A percentile compares a stretch with the other conserved stretches of the same genome.
These are phyloP conservation scores for Busseola fusca DNA, from an alignment of 2,888 invertebrate species.

Conservation along the genomic window DNA sequence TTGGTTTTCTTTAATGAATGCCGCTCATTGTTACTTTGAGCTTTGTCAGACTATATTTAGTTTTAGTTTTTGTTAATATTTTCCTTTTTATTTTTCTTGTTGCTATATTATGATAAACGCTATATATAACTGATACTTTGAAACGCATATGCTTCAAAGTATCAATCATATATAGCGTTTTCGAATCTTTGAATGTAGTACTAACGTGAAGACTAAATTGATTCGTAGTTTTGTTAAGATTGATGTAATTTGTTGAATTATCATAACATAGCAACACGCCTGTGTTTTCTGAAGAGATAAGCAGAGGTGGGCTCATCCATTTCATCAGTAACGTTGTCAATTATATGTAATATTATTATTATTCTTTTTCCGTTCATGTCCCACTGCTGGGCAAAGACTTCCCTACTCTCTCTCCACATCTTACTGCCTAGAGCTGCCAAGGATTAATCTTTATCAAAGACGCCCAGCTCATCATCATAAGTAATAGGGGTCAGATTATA, in stretches of 20 bases:
- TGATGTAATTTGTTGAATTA: not conserved
- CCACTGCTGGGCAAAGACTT: too few species aligned
- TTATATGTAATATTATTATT: not conserved
- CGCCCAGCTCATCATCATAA: too few species aligned
- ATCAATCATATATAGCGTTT: too few species aligned
- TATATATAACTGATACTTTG: too few species aligned
- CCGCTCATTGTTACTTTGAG: conserved; percentile 63
- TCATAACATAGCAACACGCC: too few species aligned
- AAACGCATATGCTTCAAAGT: too few species aligned
- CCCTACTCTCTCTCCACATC: too few species aligned
- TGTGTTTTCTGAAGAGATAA: not conserved
- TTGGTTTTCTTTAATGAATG: conserved; percentile 59
- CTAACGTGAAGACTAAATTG: not conserved
- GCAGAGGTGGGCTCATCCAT: too few species aligned
- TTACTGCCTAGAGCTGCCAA: too few species aligned
- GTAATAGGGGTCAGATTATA: not conserved
- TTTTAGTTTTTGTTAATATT: conserved; percentile 32
- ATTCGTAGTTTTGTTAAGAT: not conserved
- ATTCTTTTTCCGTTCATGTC: too few species aligned
- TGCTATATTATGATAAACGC: too few species aligned
- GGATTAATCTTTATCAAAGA: too few species aligned
- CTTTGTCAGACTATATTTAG: conserved; percentile 39
- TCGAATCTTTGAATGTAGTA: not conserved
- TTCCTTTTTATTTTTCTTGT: conserved; percentile 9
- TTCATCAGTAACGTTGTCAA: not conserved